A percentile compares a stretch with the other conserved stretches of the same genome.
Conservation (phyloP, 2,888 invertebrate genomes). For the Colostygia pectinataria region DNA sequence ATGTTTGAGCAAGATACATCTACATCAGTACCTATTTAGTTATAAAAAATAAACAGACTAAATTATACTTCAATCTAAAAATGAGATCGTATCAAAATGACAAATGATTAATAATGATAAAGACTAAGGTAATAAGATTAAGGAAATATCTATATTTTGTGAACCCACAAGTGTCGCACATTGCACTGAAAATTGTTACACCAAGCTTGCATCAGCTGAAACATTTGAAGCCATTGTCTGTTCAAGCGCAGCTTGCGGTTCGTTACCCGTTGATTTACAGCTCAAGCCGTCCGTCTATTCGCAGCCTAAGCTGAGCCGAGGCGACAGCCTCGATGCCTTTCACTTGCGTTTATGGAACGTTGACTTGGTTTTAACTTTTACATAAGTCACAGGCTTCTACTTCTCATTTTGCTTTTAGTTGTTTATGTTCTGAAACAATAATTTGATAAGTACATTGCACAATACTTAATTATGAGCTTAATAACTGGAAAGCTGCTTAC, state of each 20-base stretch:
- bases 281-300: constrained; percentile 11
- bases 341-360: constrained; percentile 42
- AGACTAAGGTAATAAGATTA: no score
- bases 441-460: no score
- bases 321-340: constrained; percentile 40
- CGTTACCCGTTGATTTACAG: constrained; percentile 13
- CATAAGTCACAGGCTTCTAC: constrained; percentile 30
- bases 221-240: neutral
- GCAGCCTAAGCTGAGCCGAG: constrained; percentile 23
- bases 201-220: neutral
- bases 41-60: no score
- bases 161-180: neutral
- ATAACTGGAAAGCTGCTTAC: no score
- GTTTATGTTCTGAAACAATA: neutral
- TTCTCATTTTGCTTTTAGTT: neutral
- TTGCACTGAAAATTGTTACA: neutral
- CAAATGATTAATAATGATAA: no score
- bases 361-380: constrained; percentile 36
- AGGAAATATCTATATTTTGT: no score
- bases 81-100: no score
- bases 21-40: no score
- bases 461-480: no score
- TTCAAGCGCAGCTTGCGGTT: neutral
- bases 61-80: no score
- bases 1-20: no score